These are phyloP conservation scores for Ectropis grisescens DNA, from an alignment of 1,140 invertebrate species.

Conservation along the genomic window DNA sequence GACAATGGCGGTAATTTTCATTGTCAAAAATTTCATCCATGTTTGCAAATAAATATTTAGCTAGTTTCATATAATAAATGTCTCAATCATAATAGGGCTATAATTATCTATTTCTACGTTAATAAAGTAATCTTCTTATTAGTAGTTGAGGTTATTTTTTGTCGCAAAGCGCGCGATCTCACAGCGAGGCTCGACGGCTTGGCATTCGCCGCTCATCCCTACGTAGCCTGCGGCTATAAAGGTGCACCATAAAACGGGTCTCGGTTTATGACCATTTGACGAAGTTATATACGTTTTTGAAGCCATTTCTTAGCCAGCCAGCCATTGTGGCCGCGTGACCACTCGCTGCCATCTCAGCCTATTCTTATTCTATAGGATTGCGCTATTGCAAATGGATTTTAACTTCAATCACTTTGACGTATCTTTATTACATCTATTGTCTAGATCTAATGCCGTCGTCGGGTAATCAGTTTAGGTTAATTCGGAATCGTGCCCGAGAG, in stretches of 20 bases:
- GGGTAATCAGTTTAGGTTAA: constrained; percentile 51
- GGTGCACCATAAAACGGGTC: constrained; percentile 61
- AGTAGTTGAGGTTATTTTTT: too few relatives aligned
- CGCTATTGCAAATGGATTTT: constrained; percentile 18
- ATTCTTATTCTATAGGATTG: constrained; percentile 43
- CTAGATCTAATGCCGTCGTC: constrained; percentile 9
- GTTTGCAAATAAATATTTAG: too few relatives aligned
- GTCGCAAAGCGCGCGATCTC: too few relatives aligned
- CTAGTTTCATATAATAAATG: too few relatives aligned
- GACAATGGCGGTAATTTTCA: too few relatives aligned
- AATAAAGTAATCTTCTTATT: too few relatives aligned
- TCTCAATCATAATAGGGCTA: too few relatives aligned
- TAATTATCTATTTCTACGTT: too few relatives aligned
- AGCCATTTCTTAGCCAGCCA: constrained; percentile 49
- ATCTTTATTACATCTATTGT: too few relatives aligned
- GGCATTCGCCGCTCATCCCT: constrained; percentile 50
- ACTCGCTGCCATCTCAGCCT: constrained; percentile 28
- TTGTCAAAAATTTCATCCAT: too few relatives aligned
- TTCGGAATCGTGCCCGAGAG: constrained; percentile 56
- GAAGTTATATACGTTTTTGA: constrained; percentile 62
- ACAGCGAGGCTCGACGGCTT: too few relatives aligned
- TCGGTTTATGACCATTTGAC: constrained; percentile 64
- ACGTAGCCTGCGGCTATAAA: constrained; percentile 56
- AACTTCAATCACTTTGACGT: too few relatives aligned
- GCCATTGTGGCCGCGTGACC: constrained; percentile 55